These are phyloP conservation scores for Patella pellucida DNA, from an alignment of 2,888 invertebrate genomes.

Conservation along the genomic window DNA sequence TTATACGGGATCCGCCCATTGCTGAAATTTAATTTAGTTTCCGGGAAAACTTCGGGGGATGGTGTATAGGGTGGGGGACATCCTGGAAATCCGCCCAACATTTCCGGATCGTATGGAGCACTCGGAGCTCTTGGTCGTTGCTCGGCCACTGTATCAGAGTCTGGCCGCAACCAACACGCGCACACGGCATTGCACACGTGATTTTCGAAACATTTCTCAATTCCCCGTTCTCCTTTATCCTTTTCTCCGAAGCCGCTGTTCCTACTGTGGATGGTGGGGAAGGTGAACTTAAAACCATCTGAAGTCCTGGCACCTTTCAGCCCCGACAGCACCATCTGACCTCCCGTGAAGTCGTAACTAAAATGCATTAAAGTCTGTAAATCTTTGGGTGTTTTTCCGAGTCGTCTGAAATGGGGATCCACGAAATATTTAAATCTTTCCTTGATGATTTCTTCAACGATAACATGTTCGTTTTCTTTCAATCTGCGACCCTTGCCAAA, in stretches of 20 bases:
- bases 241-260: not conserved
- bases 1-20: no score
- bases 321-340: not conserved
- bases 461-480: no score
- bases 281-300: not conserved
- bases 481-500: no score
- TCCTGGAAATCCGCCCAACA: not conserved
- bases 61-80: no score
- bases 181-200: not conserved
- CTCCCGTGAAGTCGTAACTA: not conserved
- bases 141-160: not conserved
- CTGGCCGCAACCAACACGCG: not conserved
- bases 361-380: not conserved
- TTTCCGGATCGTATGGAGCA: not conserved
- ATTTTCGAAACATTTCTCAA: not conserved
- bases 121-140: not conserved
- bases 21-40: no score
- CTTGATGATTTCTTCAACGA: no score
- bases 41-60: no score
- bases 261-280: not conserved
- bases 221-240: not conserved
- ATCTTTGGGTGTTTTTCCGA: not conserved
- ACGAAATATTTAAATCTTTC: not conserved
- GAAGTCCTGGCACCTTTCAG: not conserved
- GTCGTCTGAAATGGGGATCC: not conserved